Percentiles rank a stretch among this genome's conserved stretches.
These are phyloP conservation scores for Drosophila lacicola DNA, from an alignment of 2,888 invertebrate genomes.

Conservation along the genomic window DNA sequence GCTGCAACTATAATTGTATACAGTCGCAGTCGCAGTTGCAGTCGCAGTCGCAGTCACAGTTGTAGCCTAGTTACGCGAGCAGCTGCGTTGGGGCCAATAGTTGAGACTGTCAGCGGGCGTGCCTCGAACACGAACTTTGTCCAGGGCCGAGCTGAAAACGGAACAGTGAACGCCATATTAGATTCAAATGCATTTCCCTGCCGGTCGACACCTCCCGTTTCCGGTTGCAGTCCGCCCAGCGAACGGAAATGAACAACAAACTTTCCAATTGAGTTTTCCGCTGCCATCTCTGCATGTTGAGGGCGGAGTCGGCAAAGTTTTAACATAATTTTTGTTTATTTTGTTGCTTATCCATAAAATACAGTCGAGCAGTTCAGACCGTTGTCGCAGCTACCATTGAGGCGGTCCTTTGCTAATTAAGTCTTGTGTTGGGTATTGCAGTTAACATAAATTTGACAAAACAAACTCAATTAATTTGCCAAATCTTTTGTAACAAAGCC, in stretches of 20 bases:
- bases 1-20: constrained; percentile 41
- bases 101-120: constrained; percentile 43
- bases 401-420: constrained; percentile 48
- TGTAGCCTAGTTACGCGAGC: constrained; percentile 30
- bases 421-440: constrained; percentile 29
- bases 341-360: constrained; percentile 59
- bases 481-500: constrained; percentile 40
- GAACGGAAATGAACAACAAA: constrained; percentile 74
- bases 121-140: constrained; percentile 40
- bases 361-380: constrained; percentile 27
- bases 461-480: constrained; percentile 40
- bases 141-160: constrained; percentile 38
- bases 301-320: constrained; percentile 56
- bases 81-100: constrained; percentile 31
- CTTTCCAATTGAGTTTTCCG: constrained; percentile 81
- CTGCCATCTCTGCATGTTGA: constrained; percentile 15
- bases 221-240: constrained; percentile 43
- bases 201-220: constrained; percentile 67
- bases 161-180: constrained; percentile 76
- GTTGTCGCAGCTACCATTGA: constrained; percentile 1
- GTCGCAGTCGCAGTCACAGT: constrained; percentile 11
- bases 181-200: constrained; percentile 75
- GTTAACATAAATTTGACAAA: constrained; percentile 54
- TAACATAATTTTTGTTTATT: constrained; percentile 71
- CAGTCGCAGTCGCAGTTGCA: constrained; percentile 1